phyloP scores from a whole-genome alignment of 2,113 vertebrate species.

The Pygoscelis antarcticus region DNA sequence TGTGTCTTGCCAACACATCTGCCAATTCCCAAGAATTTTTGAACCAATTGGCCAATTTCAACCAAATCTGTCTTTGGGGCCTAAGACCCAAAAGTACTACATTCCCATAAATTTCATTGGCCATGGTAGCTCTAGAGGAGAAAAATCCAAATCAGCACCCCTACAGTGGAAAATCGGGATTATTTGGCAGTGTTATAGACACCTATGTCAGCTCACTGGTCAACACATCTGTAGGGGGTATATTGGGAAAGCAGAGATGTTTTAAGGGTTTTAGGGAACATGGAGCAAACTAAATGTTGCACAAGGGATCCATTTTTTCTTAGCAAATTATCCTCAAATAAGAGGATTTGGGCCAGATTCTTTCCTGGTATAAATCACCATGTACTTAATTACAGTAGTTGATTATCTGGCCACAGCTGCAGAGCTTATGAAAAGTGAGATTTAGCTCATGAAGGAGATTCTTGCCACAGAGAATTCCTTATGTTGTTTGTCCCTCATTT shows the following conservation, averaged over 20 bases:
- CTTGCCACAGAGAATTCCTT: background rate
- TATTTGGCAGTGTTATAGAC: background rate
- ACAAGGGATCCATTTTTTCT: background rate
- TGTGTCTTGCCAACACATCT: background rate
- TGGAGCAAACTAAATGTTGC: background rate
- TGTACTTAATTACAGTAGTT: background rate
- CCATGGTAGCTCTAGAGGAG: background rate
- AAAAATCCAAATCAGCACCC: background rate
- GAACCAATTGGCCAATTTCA: background rate
- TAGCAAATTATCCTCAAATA: background rate
- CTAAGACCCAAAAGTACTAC: background rate
- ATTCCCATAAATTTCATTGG: background rate
- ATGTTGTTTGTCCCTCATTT: background rate
- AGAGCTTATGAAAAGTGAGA: background rate
- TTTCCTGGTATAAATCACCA: background rate
- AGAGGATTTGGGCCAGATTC: background rate
- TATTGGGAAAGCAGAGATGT: background rate
- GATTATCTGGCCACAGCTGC: background rate
- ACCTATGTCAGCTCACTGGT: background rate
- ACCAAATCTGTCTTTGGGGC: background rate
- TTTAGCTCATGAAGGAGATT: background rate
- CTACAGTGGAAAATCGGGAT: background rate
- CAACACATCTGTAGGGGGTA: background rate
- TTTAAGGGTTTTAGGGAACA: background rate
- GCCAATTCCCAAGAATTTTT: background rate